A percentile compares a stretch with the other conserved stretches of the same genome.
Evolutionary conservation across 2,888 invertebrate genomes (phyloP).

Genomic region (Sinelater perroti): DNA sequence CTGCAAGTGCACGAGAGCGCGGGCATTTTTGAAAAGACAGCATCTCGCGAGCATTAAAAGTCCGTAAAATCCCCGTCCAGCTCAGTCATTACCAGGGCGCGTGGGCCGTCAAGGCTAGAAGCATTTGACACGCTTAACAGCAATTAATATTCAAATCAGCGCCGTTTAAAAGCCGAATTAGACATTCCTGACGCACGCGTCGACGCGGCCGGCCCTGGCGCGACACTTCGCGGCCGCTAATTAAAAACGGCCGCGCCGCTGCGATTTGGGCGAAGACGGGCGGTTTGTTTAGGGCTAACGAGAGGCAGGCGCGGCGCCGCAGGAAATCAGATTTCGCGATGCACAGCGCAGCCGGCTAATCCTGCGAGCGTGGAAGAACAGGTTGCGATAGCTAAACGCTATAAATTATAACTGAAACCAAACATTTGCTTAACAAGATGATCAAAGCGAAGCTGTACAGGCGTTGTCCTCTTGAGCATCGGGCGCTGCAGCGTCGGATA

Average conservation of each 20-base stretch:
- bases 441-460: slow-evolving; percentile 21
- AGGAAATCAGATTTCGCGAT: neutral
- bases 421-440: slow-evolving; percentile 20
- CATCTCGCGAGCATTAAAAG: too few relatives aligned
- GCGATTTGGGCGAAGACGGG: too few relatives aligned
- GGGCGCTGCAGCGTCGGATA: slow-evolving; percentile 2
- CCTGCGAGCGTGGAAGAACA: slow-evolving; percentile 3
- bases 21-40: too few relatives aligned
- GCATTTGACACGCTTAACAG: slow-evolving; percentile 19
- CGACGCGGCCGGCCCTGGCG: too few relatives aligned
- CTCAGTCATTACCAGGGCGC: too few relatives aligned
- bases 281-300: too few relatives aligned
- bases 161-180: slow-evolving; percentile 22
- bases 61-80: too few relatives aligned
- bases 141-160: slow-evolving; percentile 28
- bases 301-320: too few relatives aligned
- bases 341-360: slow-evolving; percentile 2
- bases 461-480: slow-evolving; percentile 20
- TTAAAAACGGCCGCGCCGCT: too few relatives aligned
- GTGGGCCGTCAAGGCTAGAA: slow-evolving; percentile 21
- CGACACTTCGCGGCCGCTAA: too few relatives aligned
- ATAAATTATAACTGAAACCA: slow-evolving; percentile 17
- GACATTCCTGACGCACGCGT: slow-evolving; percentile 5
- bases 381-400: slow-evolving; percentile 11
- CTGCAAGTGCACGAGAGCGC: too few relatives aligned